These are phyloP conservation scores for Oplegnathus fasciatus DNA, from an alignment of 2,113 vertebrate genomes.

Conservation along the genomic window DNA sequence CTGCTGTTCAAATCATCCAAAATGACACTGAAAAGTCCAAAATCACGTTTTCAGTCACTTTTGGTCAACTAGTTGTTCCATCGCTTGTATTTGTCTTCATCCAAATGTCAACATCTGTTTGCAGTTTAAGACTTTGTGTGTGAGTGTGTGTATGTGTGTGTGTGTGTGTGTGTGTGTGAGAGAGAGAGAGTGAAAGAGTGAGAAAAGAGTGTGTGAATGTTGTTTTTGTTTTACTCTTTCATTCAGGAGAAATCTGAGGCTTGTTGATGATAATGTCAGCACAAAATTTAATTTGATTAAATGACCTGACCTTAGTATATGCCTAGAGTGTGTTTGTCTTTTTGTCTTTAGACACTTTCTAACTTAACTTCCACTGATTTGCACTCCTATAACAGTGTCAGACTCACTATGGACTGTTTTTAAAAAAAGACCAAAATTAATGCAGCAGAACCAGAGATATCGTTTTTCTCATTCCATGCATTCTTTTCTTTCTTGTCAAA, in stretches of 20 bases:
- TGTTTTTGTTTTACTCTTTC: slow-evolving; percentile 43
- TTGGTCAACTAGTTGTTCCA: background rate
- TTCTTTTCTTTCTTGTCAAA: no score
- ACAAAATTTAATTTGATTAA: slow-evolving; percentile 62
- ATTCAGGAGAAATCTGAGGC: slow-evolving; percentile 56
- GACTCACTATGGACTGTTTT: no score
- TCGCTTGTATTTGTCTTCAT: slow-evolving; percentile 21
- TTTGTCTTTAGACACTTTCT: no score
- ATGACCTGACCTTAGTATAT: slow-evolving; percentile 48
- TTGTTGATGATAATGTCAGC: slow-evolving; percentile 37
- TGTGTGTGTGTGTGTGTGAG: background rate
- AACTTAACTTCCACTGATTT: no score
- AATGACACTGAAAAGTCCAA: slow-evolving; percentile 29
- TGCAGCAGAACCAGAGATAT: no score
- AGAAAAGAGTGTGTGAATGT: slow-evolving; percentile 14
- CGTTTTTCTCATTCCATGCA: no score
- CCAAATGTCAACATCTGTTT: slow-evolving; percentile 8
- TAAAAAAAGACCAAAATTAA: no score
- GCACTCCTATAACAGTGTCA: no score
- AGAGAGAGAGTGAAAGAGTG: background rate
- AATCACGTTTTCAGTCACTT: slow-evolving; percentile 10
- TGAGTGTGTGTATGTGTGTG: background rate
- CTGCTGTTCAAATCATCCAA: slow-evolving; percentile 32
- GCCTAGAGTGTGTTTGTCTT: background rate
- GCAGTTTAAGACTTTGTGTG: slow-evolving; percentile 24